Percentiles rank a stretch among this genome's conserved stretches.
These are phyloP conservation scores for Enteromius unitaeniatus DNA, from an alignment of 2,797 vertebrate species.

Conservation along the genomic window DNA sequence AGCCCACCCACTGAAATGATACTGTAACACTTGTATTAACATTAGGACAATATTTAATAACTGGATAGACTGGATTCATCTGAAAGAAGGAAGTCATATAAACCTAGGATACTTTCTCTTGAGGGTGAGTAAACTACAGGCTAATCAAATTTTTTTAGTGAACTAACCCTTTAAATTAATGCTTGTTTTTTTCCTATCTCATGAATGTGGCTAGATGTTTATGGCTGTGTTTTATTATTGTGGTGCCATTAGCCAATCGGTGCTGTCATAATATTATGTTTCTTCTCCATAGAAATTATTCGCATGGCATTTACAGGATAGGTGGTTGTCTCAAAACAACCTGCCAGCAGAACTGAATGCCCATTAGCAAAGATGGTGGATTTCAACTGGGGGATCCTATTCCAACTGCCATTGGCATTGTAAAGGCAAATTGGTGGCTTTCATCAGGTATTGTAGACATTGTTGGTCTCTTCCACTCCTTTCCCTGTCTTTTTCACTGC, in stretches of 20 bases:
- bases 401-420: neutral
- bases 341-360: neutral
- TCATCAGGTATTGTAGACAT: neutral
- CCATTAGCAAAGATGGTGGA: neutral
- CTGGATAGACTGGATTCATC: too few species aligned
- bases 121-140: too few species aligned
- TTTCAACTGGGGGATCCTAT: neutral
- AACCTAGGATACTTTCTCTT: too few species aligned
- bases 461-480: neutral
- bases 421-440: neutral
- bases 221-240: neutral
- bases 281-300: neutral
- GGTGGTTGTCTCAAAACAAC: neutral
- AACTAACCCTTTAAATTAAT: neutral
- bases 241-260: neutral
- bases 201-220: neutral
- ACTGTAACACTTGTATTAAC: too few species aligned
- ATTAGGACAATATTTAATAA: too few species aligned
- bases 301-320: neutral
- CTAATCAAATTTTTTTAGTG: too few species aligned
- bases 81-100: too few species aligned
- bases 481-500: conserved; percentile 4
- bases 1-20: too few species aligned
- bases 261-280: neutral
- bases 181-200: neutral